phyloP scores from a whole-genome alignment of 2,888 invertebrate genomes.

The Drosophila hamatofila region DNA sequence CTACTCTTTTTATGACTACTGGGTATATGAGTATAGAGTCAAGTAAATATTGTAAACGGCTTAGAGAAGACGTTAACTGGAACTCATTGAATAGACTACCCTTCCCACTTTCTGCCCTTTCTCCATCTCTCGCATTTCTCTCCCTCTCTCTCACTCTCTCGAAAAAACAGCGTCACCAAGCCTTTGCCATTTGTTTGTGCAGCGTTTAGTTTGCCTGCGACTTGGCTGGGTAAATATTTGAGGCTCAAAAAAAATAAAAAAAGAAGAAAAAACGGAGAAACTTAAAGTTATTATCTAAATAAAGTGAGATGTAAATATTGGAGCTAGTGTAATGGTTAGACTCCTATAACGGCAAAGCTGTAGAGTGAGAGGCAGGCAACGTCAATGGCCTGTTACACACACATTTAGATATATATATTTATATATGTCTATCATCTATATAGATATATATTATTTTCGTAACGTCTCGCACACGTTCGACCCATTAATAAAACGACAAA shows the following conservation, averaged over 20 bases:
- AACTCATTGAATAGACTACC: conserved; percentile 36
- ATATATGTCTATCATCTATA: conserved; percentile 4
- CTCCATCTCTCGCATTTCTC: neutral
- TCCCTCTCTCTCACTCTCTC: neutral
- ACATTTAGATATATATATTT: neutral
- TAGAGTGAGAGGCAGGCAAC: conserved; percentile 23
- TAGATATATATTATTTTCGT: conserved; percentile 28
- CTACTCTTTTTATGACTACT: neutral
- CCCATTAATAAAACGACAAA: conserved; percentile 81
- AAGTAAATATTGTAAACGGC: conserved; percentile 51
- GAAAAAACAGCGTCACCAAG: conserved; percentile 12
- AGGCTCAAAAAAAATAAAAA: conserved; percentile 36
- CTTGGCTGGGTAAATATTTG: conserved; percentile 68
- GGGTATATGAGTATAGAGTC: conserved; percentile 21
- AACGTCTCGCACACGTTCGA: conserved; percentile 67
- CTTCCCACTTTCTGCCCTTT: neutral
- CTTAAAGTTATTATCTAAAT: conserved; percentile 72
- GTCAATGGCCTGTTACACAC: conserved; percentile 51
- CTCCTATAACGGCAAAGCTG: conserved; percentile 4
- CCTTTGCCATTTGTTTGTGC: conserved; percentile 59
- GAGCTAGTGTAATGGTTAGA: conserved; percentile 37
- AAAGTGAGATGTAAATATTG: conserved; percentile 69
- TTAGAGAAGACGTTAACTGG: conserved; percentile 40
- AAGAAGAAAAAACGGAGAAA: conserved; percentile 41
- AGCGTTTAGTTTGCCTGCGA: conserved; percentile 57